phyloP scores from a whole-genome alignment of 1,140 invertebrate genomes.

The Drosophila navojoa region DNA sequence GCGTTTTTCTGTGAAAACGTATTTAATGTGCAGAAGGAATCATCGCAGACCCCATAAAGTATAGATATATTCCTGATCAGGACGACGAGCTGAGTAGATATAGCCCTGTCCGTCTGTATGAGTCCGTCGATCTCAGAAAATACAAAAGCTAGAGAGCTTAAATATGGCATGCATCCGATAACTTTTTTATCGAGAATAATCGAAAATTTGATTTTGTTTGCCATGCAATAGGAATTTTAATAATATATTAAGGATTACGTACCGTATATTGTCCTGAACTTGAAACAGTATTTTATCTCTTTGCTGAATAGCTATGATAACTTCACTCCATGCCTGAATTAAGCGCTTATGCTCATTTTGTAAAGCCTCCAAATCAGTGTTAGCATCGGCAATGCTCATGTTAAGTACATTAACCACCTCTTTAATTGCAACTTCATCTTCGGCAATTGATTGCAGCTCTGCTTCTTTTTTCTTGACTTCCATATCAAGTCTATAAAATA shows the following conservation, averaged over 20 bases:
- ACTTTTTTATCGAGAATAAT: too few species aligned
- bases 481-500: slow-evolving; percentile 85
- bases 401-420: slow-evolving; percentile 84
- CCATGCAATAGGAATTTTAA: too few species aligned
- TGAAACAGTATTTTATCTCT: slow-evolving; percentile 88
- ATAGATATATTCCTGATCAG: too few species aligned
- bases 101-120: too few species aligned
- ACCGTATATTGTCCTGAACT: slow-evolving; percentile 78
- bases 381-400: slow-evolving; percentile 86
- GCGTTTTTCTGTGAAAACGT: too few species aligned
- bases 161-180: too few species aligned
- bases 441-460: slow-evolving; percentile 84
- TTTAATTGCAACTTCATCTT: slow-evolving; percentile 84
- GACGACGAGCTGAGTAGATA: too few species aligned
- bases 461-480: slow-evolving; percentile 85
- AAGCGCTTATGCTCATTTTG: slow-evolving; percentile 88
- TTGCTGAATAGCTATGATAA: slow-evolving; percentile 88
- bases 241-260: not conserved
- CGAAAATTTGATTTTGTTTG: too few species aligned
- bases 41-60: too few species aligned
- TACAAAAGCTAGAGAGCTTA: too few species aligned
- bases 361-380: slow-evolving; percentile 88
- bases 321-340: slow-evolving; percentile 89
- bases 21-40: too few species aligned
- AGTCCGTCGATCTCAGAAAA: too few species aligned